Conservation (phyloP, 2,888 invertebrate species). For the Romanomermis culicivorax region DNA sequence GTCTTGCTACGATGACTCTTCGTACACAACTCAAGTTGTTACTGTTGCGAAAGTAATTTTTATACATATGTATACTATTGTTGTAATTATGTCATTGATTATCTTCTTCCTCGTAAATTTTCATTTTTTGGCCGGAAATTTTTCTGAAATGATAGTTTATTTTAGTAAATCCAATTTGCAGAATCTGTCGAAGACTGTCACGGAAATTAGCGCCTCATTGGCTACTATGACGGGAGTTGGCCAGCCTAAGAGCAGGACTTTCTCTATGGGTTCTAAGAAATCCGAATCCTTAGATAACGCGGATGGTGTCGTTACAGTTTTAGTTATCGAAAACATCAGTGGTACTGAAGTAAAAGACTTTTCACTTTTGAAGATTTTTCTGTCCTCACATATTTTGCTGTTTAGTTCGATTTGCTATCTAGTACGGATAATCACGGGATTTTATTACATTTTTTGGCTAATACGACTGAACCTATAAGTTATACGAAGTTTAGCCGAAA, state of each 20-base stretch:
- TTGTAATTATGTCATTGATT: no score
- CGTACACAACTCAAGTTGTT: conserved; percentile 33
- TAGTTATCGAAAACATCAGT: conserved; percentile 13
- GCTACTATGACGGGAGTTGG: no score
- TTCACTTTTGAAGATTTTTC: not conserved
- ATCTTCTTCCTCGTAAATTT: no score
- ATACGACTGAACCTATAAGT: conserved; percentile 29
- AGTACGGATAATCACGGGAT: conserved; percentile 29
- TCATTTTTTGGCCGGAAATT: no score
- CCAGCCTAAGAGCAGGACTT: no score
- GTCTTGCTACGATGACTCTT: conserved; percentile 28
- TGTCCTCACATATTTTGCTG: not conserved
- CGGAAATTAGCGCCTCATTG: conserved; percentile 33
- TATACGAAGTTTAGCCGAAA: conserved; percentile 30
- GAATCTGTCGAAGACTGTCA: conserved; percentile 32
- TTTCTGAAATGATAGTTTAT: conserved; percentile 3
- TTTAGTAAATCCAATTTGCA: conserved; percentile 15
- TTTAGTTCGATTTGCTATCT: conserved; percentile 5
- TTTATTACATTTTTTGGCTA: conserved; percentile 21
- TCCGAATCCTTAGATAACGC: conserved; percentile 14
- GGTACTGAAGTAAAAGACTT: not conserved
- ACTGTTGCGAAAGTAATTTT: conserved; percentile 32
- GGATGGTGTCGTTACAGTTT: conserved; percentile 13
- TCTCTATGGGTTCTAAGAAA: no score
- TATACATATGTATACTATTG: not conserved